Evolutionary conservation across 2,797 vertebrate genomes (phyloP).

Genomic region (Nothura maculosa): DNA sequence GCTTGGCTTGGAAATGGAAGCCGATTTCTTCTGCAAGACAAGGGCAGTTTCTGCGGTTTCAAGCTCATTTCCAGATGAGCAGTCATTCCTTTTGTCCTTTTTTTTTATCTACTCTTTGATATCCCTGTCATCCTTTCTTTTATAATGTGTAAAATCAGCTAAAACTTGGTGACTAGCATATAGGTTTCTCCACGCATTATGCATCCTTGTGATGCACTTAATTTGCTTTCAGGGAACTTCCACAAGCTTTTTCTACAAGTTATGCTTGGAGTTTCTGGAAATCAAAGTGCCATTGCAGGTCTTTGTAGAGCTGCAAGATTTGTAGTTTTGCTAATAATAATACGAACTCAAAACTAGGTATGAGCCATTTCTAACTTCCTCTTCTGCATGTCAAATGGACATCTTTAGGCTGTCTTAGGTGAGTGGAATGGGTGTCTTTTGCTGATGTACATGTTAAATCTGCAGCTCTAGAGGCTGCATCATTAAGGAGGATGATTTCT

Average conservation of each 20-base stretch:
- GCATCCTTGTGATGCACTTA: background rate
- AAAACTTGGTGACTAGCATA: too few relatives aligned
- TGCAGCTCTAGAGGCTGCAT: background rate
- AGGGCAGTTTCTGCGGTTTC: background rate
- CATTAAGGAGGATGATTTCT: background rate
- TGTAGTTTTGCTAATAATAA: background rate
- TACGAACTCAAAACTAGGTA: background rate
- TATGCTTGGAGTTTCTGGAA: background rate
- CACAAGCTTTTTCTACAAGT: background rate
- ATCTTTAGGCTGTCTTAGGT: background rate
- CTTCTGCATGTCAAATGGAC: background rate
- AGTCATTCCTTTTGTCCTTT: too few relatives aligned
- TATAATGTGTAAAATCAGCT: background rate
- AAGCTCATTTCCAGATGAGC: background rate
- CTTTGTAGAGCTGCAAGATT: background rate
- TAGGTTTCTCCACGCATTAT: background rate
- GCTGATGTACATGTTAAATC: background rate
- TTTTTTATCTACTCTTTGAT: background rate
- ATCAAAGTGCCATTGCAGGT: background rate
- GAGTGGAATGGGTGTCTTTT: background rate
- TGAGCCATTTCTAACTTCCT: too few relatives aligned
- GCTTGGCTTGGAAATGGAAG: background rate
- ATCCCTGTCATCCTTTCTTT: background rate
- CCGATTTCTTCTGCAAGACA: background rate
- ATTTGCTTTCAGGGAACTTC: background rate